Evolutionary conservation across 2,888 invertebrate genomes (phyloP), one percentile per base, ranked within the genome.

Genomic region (Papilio demoleus): DNA sequence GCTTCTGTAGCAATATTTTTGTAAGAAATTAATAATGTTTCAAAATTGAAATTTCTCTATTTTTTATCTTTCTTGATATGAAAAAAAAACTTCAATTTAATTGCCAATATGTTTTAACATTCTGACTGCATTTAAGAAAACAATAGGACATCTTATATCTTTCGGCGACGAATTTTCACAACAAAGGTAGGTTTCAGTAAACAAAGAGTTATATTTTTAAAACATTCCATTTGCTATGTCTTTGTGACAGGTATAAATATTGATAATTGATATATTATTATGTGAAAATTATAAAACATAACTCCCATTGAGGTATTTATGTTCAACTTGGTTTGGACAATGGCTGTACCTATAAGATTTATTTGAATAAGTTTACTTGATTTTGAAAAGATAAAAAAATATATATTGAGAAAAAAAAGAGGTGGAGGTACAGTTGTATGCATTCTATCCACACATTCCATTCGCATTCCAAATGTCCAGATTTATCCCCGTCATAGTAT

Each of bases 201-300:
- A 68, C 63, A 68, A 14, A 47, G 47, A 36, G 36, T 31, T 1
- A 60, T 59, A 50, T 67, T 67, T 61, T 67, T 40, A 67, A n/a
- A 67, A 61, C 60, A 67, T 58, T 58, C 24, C 34, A 36, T 65
- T 66, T 62, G 22, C 27, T 58, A 6, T 40, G 56, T 60, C 53
- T 62, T 45, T 58, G 17, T 40, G 24, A 22, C 40, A 50, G 64
- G 36, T 58, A 58, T 53, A 36, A 38, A 19, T 65, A 22, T 22
- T 69, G 12, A 63, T 40, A 17, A 61, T 34, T 31, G 40, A 64
- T 58, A 19, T 56, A 31, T 31, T 47, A 22, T 2, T 65, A 12
- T 40, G 47, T 47, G 47, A 47, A 47, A 22, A 22, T 22, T 22
- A 22, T 47, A 0, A 47, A 47, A 47, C 47, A 47, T 22, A 47